A percentile compares a stretch with the other conserved stretches of the same genome.
Evolutionary conservation across 92 coral and sea anemone genomes (phyloP).

Genomic region (Zoanthus gigantus): DNA sequence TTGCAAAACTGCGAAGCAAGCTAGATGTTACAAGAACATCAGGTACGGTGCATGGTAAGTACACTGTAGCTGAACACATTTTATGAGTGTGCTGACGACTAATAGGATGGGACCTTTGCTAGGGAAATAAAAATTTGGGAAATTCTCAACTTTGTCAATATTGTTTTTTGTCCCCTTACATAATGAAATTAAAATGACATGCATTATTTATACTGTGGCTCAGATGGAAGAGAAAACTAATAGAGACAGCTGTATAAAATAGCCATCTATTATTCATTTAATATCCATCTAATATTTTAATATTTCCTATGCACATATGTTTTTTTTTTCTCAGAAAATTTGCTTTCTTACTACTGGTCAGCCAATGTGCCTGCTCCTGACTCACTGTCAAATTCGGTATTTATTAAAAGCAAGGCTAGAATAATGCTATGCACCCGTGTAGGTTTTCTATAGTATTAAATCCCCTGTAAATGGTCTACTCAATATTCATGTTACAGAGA

Average conservation of each 20-base stretch:
- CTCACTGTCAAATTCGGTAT: no score
- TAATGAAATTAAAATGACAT: neutral
- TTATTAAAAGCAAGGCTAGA: no score
- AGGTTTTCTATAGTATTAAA: no score
- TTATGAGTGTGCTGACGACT: neutral
- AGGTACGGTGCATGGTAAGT: neutral
- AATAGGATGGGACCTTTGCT: neutral
- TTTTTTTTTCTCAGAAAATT: no score
- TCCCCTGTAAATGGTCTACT: no score
- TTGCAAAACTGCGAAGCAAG: neutral
- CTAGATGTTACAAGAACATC: neutral
- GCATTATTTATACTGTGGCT: neutral
- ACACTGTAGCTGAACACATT: neutral
- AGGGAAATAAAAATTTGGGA: neutral
- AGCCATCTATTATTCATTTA: neutral
- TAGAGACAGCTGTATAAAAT: neutral
- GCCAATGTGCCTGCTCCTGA: no score
- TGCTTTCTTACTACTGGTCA: no score
- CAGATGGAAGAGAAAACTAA: neutral
- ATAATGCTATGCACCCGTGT: no score
- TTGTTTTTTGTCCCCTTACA: neutral
- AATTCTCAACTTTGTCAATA: neutral
- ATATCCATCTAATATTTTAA: neutral
- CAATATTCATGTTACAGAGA: no score
- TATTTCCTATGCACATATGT: no score